Percentiles rank a stretch among this genome's conserved stretches.
These are phyloP conservation scores for Mystacides longicornis DNA, from an alignment of 2,888 invertebrate genomes.

Conservation along the genomic window DNA sequence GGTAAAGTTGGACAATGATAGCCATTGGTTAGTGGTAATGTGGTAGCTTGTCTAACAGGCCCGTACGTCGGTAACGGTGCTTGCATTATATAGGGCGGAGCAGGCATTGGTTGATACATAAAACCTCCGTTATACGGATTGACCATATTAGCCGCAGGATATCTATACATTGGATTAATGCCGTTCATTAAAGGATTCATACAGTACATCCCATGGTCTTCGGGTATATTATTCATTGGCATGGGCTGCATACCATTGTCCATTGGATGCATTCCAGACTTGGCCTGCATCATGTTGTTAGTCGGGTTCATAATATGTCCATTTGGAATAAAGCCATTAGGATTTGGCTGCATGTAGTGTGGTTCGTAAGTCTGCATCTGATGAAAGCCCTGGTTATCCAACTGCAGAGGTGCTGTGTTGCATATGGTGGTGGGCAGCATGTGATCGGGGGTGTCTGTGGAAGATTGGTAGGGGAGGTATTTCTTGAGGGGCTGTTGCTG, in stretches of 20 bases:
- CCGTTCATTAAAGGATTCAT: constrained; percentile 14
- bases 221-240: constrained; percentile 12
- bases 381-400: neutral
- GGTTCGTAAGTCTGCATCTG: constrained; percentile 4
- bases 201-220: constrained; percentile 18
- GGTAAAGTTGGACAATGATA: constrained; percentile 33
- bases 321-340: constrained; percentile 12
- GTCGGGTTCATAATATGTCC: constrained; percentile 3
- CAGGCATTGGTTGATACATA: constrained; percentile 43
- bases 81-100: constrained; percentile 40
- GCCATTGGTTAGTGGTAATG: constrained; percentile 42
- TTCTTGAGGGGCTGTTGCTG: constrained; percentile 10
- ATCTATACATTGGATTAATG: constrained; percentile 31
- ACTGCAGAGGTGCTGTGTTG: constrained; percentile 4
- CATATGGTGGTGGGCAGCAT: neutral
- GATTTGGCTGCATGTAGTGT: constrained; percentile 9
- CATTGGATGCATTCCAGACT: constrained; percentile 3
- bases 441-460: neutral
- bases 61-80: constrained; percentile 38
- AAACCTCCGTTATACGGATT: constrained; percentile 19
- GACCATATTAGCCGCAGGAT: constrained; percentile 13
- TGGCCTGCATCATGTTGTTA: neutral
- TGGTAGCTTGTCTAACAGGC: constrained; percentile 43
- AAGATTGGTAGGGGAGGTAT: constrained; percentile 8
- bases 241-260: constrained; percentile 3